Conservation (phyloP, 2,113 vertebrate species). For the Acrocephalus arundinaceus region DNA sequence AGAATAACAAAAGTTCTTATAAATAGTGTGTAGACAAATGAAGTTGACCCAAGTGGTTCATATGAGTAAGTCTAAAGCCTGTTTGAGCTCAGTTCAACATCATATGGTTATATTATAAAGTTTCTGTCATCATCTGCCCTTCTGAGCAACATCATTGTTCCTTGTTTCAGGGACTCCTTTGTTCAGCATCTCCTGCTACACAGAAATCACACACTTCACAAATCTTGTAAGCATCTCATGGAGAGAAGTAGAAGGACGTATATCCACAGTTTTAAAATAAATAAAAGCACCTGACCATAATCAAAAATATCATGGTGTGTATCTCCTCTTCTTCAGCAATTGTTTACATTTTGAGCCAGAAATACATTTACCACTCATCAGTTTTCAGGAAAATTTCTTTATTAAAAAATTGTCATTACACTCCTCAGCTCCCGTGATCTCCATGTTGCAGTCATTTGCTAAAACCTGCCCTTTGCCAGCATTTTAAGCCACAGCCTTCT, state of each 20-base stretch:
- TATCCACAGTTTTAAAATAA: neutral
- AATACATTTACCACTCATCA: neutral
- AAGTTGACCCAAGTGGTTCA: neutral
- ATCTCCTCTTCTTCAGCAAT: neutral
- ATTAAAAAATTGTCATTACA: neutral
- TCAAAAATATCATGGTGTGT: neutral
- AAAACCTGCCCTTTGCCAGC: neutral
- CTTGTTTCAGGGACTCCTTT: neutral
- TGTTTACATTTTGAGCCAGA: neutral
- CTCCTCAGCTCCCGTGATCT: neutral
- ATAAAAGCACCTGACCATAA: neutral
- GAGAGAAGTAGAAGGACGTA: neutral
- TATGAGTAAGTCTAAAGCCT: neutral
- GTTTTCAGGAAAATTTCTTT: neutral
- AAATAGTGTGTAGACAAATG: neutral
- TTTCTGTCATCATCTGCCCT: neutral
- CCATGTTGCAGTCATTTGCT: neutral
- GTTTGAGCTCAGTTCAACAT: neutral
- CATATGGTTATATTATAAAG: neutral
- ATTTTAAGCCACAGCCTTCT: slow-evolving; percentile 7
- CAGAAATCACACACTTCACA: neutral
- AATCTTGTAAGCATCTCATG: neutral
- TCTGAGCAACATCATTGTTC: neutral
- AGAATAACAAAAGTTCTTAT: neutral
- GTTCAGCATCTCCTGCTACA: neutral